Evolutionary conservation across 2,888 invertebrate species (phyloP).

Genomic region (Oeneis ivallda): DNA sequence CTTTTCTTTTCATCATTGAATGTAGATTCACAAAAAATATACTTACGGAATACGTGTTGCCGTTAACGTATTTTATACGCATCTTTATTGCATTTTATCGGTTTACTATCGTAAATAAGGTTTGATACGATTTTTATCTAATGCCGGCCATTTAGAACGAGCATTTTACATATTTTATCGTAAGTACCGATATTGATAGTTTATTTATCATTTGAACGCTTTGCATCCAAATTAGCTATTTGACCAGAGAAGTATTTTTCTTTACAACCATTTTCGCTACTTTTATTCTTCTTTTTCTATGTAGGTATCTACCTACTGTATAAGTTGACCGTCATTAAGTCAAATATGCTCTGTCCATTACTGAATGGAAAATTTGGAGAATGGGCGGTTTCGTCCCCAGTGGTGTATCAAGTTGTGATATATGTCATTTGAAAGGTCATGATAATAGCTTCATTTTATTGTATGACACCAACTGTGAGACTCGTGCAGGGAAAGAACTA

Average conservation of each 20-base stretch:
- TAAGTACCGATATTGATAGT: constrained; percentile 4
- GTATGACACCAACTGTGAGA: no score
- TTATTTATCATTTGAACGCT: constrained; percentile 1
- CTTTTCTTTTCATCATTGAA: not conserved
- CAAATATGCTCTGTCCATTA: no score
- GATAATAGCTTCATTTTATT: no score
- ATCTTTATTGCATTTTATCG: constrained; percentile 64
- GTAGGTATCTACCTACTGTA: no score
- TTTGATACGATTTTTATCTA: constrained; percentile 34
- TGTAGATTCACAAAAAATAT: constrained; percentile 8
- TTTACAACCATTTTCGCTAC: not conserved
- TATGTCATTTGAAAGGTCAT: no score
- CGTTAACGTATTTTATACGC: constrained; percentile 61
- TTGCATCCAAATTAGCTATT: constrained; percentile 8
- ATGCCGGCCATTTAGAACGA: constrained; percentile 32
- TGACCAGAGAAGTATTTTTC: not conserved
- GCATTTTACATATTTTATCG: constrained; percentile 33
- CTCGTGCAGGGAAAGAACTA: no score
- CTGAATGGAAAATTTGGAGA: no score
- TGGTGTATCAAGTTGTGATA: no score
- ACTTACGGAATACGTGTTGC: constrained; percentile 41
- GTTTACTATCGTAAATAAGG: constrained; percentile 63
- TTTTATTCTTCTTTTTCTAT: no score
- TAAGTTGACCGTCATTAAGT: no score
- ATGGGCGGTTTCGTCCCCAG: no score